Conservation (phyloP, 2,797 vertebrate species). For the Lateolabrax maculatus region DNA sequence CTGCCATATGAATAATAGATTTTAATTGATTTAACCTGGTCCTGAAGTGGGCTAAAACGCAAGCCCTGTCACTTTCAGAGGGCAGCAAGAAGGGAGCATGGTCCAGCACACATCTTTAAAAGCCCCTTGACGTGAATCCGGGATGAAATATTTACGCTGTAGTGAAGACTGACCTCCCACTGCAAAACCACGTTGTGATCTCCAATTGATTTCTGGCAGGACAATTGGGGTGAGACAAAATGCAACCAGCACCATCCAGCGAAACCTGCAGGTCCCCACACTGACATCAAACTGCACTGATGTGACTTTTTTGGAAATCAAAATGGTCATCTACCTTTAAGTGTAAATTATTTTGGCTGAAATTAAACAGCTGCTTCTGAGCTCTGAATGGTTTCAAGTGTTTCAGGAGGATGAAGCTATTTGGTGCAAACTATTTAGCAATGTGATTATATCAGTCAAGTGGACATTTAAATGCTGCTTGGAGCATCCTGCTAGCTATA, state of each 20-base stretch:
- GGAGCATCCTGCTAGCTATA: constrained; percentile 32
- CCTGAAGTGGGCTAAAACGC: constrained; percentile 93
- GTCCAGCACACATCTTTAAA: constrained; percentile 93
- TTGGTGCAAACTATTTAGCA: constrained; percentile 27
- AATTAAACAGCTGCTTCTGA: constrained; percentile 39
- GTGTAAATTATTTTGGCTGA: not conserved
- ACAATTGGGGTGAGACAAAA: constrained; percentile 94
- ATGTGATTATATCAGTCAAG: constrained; percentile 40
- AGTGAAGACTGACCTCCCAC: constrained; percentile 91
- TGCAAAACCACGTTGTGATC: constrained; percentile 92
- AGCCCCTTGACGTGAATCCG: constrained; percentile 92
- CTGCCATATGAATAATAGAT: constrained; percentile 95
- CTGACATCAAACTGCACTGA: constrained; percentile 7
- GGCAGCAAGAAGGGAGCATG: constrained; percentile 89
- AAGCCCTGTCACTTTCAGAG: constrained; percentile 92
- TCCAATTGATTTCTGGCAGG: constrained; percentile 95
- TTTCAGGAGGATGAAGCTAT: constrained; percentile 22
- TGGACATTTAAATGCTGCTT: constrained; percentile 43
- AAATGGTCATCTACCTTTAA: constrained; percentile 6
- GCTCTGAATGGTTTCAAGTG: constrained; percentile 32
- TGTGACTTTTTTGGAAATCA: constrained; percentile 28
- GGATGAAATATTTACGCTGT: constrained; percentile 95
- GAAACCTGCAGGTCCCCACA: constrained; percentile 14
- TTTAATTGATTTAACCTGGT: constrained; percentile 98
- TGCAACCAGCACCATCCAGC: constrained; percentile 74